Percentiles rank a stretch among this genome's conserved stretches.
These are phyloP conservation scores for Pholis gunnellus DNA, from an alignment of 2,113 vertebrate genomes.

Conservation along the genomic window DNA sequence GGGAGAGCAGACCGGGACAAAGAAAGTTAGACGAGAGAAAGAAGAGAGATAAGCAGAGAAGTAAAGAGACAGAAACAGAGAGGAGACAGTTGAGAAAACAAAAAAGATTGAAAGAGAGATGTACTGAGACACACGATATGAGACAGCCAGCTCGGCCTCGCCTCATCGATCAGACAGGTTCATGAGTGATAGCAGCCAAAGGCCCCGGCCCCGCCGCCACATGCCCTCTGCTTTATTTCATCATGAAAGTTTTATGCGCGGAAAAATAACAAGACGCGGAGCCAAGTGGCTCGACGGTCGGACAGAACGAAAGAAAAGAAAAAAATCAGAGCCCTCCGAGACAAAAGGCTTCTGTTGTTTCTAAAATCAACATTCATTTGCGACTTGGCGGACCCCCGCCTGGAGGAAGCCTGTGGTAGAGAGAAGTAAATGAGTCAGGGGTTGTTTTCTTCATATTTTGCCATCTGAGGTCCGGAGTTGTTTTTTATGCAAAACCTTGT, in stretches of 20 bases:
- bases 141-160: not conserved
- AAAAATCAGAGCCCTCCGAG: slow-evolving; percentile 42
- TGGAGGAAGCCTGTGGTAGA: slow-evolving; percentile 70
- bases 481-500: slow-evolving; percentile 58
- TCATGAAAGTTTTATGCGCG: slow-evolving; percentile 78
- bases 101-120: not conserved
- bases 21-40: not conserved
- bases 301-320: slow-evolving; percentile 31
- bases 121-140: not conserved
- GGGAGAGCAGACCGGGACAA: not conserved
- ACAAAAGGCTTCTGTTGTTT: slow-evolving; percentile 84
- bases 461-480: slow-evolving; percentile 47
- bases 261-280: slow-evolving; percentile 77
- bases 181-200: slow-evolving; percentile 64
- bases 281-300: slow-evolving; percentile 63
- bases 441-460: slow-evolving; percentile 63
- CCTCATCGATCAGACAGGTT: slow-evolving; percentile 47
- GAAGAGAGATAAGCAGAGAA: not conserved
- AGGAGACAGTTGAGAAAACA: not conserved
- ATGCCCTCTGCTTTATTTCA: slow-evolving; percentile 75
- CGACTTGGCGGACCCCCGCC: slow-evolving; percentile 69
- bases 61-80: not conserved
- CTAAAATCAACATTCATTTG: slow-evolving; percentile 76
- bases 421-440: slow-evolving; percentile 53
- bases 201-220: slow-evolving; percentile 32